These are phyloP conservation scores for Scaptomyza hsui DNA, from an alignment of 1,140 invertebrate genomes.

Conservation along the genomic window DNA sequence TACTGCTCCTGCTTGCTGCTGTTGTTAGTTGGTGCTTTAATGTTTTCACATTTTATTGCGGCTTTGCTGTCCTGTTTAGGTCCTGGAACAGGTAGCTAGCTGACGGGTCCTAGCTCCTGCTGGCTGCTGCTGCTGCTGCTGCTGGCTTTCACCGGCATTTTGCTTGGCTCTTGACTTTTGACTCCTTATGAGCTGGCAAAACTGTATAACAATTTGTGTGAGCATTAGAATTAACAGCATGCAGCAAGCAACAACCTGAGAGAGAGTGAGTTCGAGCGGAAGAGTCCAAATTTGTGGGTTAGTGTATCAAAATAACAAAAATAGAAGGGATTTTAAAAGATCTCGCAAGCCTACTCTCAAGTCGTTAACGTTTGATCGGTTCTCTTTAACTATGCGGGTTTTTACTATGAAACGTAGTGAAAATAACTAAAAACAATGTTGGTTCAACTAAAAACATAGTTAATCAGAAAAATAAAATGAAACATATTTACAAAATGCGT, in stretches of 20 bases:
- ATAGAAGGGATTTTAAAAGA: no score
- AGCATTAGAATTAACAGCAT: slow-evolving; percentile 4
- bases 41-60: slow-evolving; percentile 64
- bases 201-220: slow-evolving; percentile 24
- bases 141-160: slow-evolving; percentile 22
- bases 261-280: background rate
- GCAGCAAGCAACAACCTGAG: background rate
- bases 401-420: no score
- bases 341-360: no score
- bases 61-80: slow-evolving; percentile 42
- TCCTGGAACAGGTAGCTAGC: slow-evolving; percentile 4
- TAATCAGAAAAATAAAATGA: no score
- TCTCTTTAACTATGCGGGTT: no score
- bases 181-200: slow-evolving; percentile 33
- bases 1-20: slow-evolving; percentile 7
- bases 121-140: slow-evolving; percentile 12
- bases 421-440: no score
- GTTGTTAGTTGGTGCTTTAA: slow-evolving; percentile 37
- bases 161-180: slow-evolving; percentile 44
- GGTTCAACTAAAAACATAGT: no score
- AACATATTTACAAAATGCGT: no score
- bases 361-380: no score
- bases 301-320: no score
- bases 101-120: background rate
- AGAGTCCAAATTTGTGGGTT: no score